Conservation (phyloP, 2,113 vertebrate species). For the Passer montanus region DNA sequence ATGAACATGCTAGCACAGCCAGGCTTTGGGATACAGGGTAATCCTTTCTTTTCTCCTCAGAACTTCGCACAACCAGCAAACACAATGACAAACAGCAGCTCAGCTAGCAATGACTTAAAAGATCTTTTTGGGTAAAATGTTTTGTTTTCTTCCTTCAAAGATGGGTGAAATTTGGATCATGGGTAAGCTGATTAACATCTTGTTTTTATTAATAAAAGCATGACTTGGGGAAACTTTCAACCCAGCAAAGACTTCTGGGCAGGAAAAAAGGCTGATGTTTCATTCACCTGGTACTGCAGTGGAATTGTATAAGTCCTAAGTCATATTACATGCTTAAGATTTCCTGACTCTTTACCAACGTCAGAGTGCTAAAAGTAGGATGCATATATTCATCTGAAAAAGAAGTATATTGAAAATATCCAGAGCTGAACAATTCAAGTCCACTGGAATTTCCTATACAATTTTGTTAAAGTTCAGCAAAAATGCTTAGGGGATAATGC, state of each 20-base stretch:
- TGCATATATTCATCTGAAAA: neutral
- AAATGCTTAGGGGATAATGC: neutral
- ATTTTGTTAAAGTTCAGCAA: neutral
- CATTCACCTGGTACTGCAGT: constrained; percentile 22
- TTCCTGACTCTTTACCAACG: neutral
- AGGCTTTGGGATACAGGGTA: constrained; percentile 91
- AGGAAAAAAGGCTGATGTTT: constrained; percentile 28
- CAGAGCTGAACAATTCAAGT: neutral
- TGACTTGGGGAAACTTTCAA: constrained; percentile 37
- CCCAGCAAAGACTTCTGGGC: constrained; percentile 20
- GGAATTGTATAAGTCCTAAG: neutral
- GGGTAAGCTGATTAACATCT: constrained; percentile 68
- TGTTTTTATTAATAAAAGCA: constrained; percentile 31
- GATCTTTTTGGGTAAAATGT: constrained; percentile 91
- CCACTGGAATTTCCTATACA: neutral
- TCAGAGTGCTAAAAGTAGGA: neutral
- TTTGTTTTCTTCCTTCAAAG: constrained; percentile 29
- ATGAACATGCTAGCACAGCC: constrained; percentile 74
- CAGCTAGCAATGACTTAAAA: constrained; percentile 94
- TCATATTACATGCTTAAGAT: neutral
- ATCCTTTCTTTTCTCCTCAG: constrained; percentile 96
- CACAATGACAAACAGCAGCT: constrained; percentile 84
- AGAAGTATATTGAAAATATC: neutral
- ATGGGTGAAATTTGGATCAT: constrained; percentile 57
- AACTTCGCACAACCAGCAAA: constrained; percentile 89